Evolutionary conservation across 1,140 invertebrate genomes (phyloP), one percentile per base, ranked within the genome.

Genomic region (Sycophaga agraensis): DNA sequence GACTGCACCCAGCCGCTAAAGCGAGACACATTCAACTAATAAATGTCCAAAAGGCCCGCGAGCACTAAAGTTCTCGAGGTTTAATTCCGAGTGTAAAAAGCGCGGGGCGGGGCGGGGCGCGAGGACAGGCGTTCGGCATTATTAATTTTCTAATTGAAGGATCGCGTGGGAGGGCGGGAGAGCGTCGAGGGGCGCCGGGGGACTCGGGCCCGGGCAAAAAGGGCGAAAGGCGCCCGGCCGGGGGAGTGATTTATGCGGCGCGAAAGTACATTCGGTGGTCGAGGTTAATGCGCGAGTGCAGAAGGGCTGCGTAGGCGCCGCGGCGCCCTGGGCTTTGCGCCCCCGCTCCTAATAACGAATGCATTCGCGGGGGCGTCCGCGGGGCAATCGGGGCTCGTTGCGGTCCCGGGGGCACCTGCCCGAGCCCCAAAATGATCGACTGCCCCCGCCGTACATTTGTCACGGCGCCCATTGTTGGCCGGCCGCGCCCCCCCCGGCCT

Each of bases 341-440:
- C 49, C 19, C 31, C 21, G 12, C 37, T 53, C 35, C 39, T 55
- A 55, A 55, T 55, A 55, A 55, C 43, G 53, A 55, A 55, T 55
- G 53, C 53, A 55, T 42, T 55, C 39, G 31, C 39, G 24, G 53
- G 53, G 26, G 26, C 34, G 68, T 67, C 69, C 68, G 54, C 45
- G 56, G 70, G 65, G 70, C 73, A 75, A 70, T 73, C 71, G 70
- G 68, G 71, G 68, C 65, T 71, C 66, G 67, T 51, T 73, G 73
- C 54, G 70, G 69, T 74, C 71, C 70, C 31, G 5, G 63, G 35
- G n/a, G 19, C 35, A 5, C 16, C 5, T 45, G 19, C 16, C 17
- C 17, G 35, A 16, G 48, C 35, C 48, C 16, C 16, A 50, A 31
- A 35, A 50, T 48, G 59, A 56, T 62, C 63, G 63, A 45, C 37